Evolutionary conservation across 2,888 invertebrate species (phyloP), one percentile per base, ranked within the genome.

Genomic region (Plagodis pulveraria): DNA sequence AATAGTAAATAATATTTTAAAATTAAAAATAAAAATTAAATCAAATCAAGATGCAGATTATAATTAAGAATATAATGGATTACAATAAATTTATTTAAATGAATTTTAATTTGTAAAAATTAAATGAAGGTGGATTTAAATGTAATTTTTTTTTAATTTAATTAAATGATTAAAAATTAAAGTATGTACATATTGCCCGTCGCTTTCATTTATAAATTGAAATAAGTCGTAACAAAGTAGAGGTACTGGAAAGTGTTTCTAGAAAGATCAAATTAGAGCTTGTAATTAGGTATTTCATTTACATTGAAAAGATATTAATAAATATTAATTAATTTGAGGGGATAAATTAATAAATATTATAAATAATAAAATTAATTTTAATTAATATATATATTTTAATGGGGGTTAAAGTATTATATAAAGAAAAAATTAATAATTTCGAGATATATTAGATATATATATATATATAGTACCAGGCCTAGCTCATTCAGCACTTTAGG

Each of bases 181-280:
- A 93, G 93, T 94, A 95, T 95, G 95, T 93, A 96, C 95, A 96
- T 93, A 96, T 95, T 94, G 95, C 95, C 96, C 95, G 95, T 96
- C 95, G 91, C 94, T 95, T 94, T 95, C 94, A 91, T 93, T 91
- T 35, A 87, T 93, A 94, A 94, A 75, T 87, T 94, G 94, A 90
- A 94, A 95, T 94, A 96, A 96, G 96, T 96, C 96, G 96, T 96
- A 96, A 96, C 95, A 96, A 93, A 95, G 95, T 95, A 95, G 95
- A 90, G 87, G 91, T 95, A 95, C 94, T 94, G 95, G 95, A 96
- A 96, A 93, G 94, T 95, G 94, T 92, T 88, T 93, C 94, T 95
- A 94, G 95, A 93, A 91, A 90, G 89, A 81, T 77, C 93, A 94
- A 93, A 93, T 94, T 94, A 94, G 87, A 94, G 93, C 94, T 95